These are phyloP conservation scores for Misgurnus anguillicaudatus DNA, from an alignment of 2,113 vertebrate species.

Conservation along the genomic window DNA sequence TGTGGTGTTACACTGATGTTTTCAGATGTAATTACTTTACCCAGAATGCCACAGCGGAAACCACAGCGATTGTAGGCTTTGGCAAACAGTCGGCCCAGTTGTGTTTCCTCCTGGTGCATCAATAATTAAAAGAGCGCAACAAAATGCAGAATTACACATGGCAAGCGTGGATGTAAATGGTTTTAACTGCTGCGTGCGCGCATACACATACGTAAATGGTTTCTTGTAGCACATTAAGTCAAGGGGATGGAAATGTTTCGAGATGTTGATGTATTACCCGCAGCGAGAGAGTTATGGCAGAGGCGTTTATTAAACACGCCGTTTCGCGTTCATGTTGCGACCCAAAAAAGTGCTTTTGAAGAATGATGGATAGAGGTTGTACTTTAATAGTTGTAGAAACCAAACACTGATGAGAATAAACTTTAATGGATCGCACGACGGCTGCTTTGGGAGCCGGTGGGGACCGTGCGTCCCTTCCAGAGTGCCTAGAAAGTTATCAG, in stretches of 20 bases:
- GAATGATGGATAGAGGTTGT: conserved; percentile 42
- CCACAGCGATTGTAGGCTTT: conserved; percentile 44
- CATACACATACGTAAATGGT: conserved; percentile 12
- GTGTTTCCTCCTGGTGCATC: conserved; percentile 41
- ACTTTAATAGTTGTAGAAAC: conserved; percentile 35
- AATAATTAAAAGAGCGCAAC: conserved; percentile 50
- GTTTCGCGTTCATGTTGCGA: conserved; percentile 1
- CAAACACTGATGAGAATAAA: conserved; percentile 53
- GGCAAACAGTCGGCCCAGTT: conserved; percentile 26
- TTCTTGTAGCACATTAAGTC: conserved; percentile 25
- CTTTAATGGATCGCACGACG: conserved; percentile 49
- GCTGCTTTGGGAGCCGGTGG: conserved; percentile 49
- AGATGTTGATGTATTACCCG: conserved; percentile 36
- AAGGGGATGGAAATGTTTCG: conserved; percentile 33
- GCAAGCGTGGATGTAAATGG: conserved; percentile 33
- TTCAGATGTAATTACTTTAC: conserved; percentile 50
- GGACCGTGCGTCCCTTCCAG: conserved; percentile 58
- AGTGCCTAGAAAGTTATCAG: conserved; percentile 65
- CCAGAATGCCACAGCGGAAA: conserved; percentile 45
- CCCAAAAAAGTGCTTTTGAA: conserved; percentile 38
- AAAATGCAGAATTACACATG: conserved; percentile 44
- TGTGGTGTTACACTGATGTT: conserved; percentile 39
- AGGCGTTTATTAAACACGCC: conserved; percentile 34
- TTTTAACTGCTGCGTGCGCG: conserved; percentile 10
- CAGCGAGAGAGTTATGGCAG: conserved; percentile 6